phyloP scores from a whole-genome alignment of 2,888 invertebrate species.

The Xanthorhoe spadicearia region DNA sequence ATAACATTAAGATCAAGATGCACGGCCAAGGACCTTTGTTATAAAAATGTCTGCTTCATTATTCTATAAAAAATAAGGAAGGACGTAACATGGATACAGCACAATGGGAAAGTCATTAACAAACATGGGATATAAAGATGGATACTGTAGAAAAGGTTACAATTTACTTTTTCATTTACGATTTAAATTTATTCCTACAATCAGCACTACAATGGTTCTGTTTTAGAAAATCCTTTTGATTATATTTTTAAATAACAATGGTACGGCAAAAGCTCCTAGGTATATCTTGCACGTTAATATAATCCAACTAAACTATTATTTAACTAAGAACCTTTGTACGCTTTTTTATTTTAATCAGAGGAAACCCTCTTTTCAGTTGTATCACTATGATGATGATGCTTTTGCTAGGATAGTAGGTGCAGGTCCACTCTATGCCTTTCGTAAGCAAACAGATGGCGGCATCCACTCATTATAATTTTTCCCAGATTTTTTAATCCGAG shows the following conservation, averaged over 20 bases:
- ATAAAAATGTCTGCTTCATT: slow-evolving; percentile 84
- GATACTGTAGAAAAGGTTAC: slow-evolving; percentile 15
- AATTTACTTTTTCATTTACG: slow-evolving; percentile 9
- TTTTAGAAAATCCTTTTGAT: no score
- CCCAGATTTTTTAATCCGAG: slow-evolving; percentile 80
- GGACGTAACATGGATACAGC: slow-evolving; percentile 64
- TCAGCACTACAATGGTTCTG: neutral
- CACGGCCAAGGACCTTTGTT: slow-evolving; percentile 85
- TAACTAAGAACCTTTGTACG: no score
- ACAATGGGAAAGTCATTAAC: slow-evolving; percentile 31
- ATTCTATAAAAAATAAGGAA: slow-evolving; percentile 79
- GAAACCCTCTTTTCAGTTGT: neutral
- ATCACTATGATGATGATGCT: neutral
- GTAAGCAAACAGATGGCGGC: slow-evolving; percentile 65
- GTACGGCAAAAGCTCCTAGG: no score
- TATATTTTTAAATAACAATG: no score
- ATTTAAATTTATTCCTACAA: neutral
- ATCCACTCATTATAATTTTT: slow-evolving; percentile 81
- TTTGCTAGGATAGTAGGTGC: slow-evolving; percentile 15
- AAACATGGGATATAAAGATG: slow-evolving; percentile 23
- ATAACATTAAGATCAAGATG: slow-evolving; percentile 85
- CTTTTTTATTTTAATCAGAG: no score
- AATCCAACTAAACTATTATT: no score
- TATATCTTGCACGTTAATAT: no score
- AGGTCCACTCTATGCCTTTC: slow-evolving; percentile 59